phyloP scores from a whole-genome alignment of 2,113 vertebrate species.

The Vulpes vulpes region DNA sequence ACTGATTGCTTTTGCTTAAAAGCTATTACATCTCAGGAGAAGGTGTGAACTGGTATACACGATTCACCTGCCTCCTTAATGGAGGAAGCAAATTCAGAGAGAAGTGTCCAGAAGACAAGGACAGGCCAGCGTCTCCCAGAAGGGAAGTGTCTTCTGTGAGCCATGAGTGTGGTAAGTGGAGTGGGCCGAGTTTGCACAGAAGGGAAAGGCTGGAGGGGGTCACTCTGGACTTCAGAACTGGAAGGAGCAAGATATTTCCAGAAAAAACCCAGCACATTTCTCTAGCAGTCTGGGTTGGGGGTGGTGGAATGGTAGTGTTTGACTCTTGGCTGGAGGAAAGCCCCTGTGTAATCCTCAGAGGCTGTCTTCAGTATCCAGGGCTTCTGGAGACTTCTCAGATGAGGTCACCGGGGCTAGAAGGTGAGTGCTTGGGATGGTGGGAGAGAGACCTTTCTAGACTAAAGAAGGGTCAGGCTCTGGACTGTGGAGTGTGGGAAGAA shows the following conservation, averaged over 20 bases:
- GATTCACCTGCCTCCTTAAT: constrained; percentile 50
- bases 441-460: background rate
- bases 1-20: constrained; percentile 86
- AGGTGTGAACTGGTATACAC: constrained; percentile 76
- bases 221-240: background rate
- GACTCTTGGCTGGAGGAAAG: background rate
- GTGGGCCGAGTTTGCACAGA: rapidly evolving
- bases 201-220: background rate
- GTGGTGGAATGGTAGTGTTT: background rate
- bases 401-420: background rate
- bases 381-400: background rate
- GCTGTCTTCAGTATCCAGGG: background rate
- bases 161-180: background rate
- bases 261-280: background rate
- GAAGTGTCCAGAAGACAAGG: constrained; percentile 52
- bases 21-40: constrained; percentile 63
- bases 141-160: background rate
- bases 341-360: background rate
- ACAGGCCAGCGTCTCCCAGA: background rate
- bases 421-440: background rate
- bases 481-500: background rate
- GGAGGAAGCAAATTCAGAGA: constrained; percentile 52
- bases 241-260: background rate
- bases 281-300: background rate
- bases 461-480: background rate